phyloP scores from a whole-genome alignment of 2,888 invertebrate genomes.

The Clusia tigrina region DNA sequence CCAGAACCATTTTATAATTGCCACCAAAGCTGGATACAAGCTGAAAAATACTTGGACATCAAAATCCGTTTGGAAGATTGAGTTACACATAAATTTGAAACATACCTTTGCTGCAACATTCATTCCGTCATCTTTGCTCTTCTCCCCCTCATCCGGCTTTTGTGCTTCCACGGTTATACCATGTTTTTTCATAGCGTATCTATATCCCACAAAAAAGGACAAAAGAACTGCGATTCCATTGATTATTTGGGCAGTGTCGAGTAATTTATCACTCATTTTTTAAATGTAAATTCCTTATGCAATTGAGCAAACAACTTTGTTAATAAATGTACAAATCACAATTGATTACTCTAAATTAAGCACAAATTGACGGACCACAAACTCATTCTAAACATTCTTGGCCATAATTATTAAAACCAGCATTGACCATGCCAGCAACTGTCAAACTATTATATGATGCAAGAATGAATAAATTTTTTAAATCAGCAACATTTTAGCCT shows the following conservation, averaged over 20 bases:
- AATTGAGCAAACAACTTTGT: too few relatives aligned
- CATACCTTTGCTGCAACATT: too few relatives aligned
- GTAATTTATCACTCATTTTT: constrained; percentile 56
- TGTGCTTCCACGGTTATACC: constrained; percentile 41
- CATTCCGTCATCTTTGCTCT: constrained; percentile 38
- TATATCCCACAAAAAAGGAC: constrained; percentile 64
- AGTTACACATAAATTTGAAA: not conserved
- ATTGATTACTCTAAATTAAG: too few relatives aligned
- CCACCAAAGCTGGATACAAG: constrained; percentile 58
- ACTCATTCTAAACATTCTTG: too few relatives aligned
- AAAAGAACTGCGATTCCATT: constrained; percentile 63
- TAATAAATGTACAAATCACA: too few relatives aligned
- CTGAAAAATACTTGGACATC: constrained; percentile 35
- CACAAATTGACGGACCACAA: too few relatives aligned
- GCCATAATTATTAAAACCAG: too few relatives aligned
- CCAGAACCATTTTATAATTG: constrained; percentile 83
- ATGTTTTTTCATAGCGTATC: constrained; percentile 58
- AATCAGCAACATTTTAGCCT: too few relatives aligned
- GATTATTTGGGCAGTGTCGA: constrained; percentile 60
- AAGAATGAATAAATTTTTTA: too few relatives aligned
- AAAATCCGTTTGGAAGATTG: not conserved
- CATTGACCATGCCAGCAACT: too few relatives aligned
- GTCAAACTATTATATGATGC: too few relatives aligned
- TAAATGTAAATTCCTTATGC: not conserved
- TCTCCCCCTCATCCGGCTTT: constrained; percentile 29